These are phyloP conservation scores for Palaemon carinicauda DNA, from an alignment of 1,140 invertebrate species.

Conservation along the genomic window DNA sequence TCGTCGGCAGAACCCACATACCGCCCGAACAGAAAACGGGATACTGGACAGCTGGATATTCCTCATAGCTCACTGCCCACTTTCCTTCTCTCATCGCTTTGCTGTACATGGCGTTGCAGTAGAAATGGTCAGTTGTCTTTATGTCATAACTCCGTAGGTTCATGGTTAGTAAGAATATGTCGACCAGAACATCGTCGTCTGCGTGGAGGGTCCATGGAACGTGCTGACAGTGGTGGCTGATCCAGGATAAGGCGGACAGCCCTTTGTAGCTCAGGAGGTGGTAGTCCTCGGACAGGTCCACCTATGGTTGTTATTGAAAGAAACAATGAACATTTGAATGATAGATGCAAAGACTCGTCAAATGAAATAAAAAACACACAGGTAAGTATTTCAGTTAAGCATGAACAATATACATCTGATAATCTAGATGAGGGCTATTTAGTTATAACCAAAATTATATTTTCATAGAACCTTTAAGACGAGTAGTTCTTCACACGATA, in stretches of 20 bases:
- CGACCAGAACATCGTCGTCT: background rate
- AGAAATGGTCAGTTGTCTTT: background rate
- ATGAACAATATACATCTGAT: too few species aligned
- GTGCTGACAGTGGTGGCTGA: background rate
- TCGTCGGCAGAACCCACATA: background rate
- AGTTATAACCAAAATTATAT: too few species aligned
- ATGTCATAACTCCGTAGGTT: background rate
- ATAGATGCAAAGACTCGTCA: too few species aligned
- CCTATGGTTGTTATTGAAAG: background rate
- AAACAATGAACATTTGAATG: too few species aligned
- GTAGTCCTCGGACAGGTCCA: background rate
- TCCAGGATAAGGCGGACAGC: background rate
- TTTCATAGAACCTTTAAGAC: too few species aligned
- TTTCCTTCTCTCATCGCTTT: background rate
- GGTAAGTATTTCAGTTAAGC: too few species aligned
- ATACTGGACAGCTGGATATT: background rate
- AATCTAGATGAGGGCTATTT: too few species aligned
- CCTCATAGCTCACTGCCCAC: background rate
- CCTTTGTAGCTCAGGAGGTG: conserved; percentile 9
- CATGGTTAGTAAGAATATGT: background rate
- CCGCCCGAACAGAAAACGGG: background rate
- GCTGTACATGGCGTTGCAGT: background rate
- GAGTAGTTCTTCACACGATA: too few species aligned
- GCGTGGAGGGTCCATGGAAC: conserved; percentile 8
- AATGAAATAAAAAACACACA: too few species aligned